A percentile compares a stretch with the other conserved stretches of the same genome.
Evolutionary conservation across 2,113 vertebrate species (phyloP).

Genomic region (Rhabdomys dilectus): DNA sequence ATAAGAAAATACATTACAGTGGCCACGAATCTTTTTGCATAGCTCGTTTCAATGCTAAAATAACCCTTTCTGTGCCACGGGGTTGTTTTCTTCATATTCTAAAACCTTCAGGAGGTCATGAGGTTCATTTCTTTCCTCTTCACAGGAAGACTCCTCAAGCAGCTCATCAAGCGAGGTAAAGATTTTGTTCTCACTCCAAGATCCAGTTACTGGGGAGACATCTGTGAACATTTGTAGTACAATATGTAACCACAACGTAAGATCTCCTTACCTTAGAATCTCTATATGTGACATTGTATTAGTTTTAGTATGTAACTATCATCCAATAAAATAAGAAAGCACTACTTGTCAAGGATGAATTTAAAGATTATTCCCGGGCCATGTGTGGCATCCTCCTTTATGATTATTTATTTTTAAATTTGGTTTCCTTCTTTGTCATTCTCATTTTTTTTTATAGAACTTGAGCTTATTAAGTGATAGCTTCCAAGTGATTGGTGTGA

Average conservation of each 20-base stretch:
- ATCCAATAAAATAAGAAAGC: background rate
- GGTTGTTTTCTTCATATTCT: constrained; percentile 4
- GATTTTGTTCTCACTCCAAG: background rate
- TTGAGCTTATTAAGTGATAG: background rate
- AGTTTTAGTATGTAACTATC: background rate
- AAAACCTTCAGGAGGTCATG: background rate
- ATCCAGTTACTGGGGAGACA: background rate
- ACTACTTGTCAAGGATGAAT: background rate
- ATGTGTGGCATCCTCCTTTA: background rate
- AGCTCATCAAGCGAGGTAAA: constrained; percentile 76
- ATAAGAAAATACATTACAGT: background rate
- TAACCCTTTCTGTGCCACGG: background rate
- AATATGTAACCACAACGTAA: background rate
- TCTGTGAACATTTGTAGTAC: background rate
- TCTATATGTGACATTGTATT: background rate
- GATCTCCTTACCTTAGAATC: background rate
- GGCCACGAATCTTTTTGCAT: background rate
- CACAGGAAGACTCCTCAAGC: background rate
- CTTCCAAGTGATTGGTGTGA: background rate
- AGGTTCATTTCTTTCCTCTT: background rate
- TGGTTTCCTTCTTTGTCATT: constrained; percentile 21
- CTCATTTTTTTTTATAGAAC: background rate
- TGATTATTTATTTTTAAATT: background rate
- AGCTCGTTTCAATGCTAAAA: background rate
- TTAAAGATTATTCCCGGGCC: background rate